Percentiles rank a stretch among this genome's conserved stretches.
Evolutionary conservation across 2,797 vertebrate species (phyloP).

Genomic region (Buphagus erythrorhynchus): DNA sequence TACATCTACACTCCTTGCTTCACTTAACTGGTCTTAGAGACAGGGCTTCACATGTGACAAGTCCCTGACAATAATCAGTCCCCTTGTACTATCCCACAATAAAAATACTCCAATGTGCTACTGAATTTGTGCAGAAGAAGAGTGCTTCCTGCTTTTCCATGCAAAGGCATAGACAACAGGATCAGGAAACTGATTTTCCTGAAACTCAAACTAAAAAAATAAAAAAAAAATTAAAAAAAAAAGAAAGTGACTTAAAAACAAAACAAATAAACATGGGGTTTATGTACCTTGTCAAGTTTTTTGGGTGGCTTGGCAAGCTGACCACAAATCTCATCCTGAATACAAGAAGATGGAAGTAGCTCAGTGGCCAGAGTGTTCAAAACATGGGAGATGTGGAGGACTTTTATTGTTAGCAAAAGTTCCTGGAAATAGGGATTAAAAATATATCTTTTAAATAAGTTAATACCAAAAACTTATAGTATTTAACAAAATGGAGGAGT

Average conservation of each 20-base stretch:
- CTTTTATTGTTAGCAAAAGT: background rate
- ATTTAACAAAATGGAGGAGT: fast-evolving
- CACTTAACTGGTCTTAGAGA: background rate
- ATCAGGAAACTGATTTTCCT: background rate
- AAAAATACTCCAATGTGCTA: background rate
- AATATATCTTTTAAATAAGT: background rate
- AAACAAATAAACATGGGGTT: background rate
- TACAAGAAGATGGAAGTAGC: background rate
- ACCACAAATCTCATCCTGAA: background rate
- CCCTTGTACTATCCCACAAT: background rate
- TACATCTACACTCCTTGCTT: background rate
- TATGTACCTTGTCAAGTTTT: background rate
- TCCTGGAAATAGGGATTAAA: background rate
- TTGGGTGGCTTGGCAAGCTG: background rate
- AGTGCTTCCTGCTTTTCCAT: background rate
- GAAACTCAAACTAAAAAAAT: background rate
- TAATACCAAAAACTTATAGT: fast-evolving
- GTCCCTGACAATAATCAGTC: background rate
- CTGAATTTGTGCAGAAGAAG: background rate
- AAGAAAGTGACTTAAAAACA: fast-evolving
- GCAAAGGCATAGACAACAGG: fast-evolving
- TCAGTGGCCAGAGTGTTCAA: background rate
- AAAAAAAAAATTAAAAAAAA: background rate
- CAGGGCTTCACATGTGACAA: background rate
- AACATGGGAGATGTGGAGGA: background rate